A percentile compares a stretch with the other conserved stretches of the same genome.
Evolutionary conservation across 2,888 invertebrate species (phyloP).

Genomic region (Synergus japonicus): DNA sequence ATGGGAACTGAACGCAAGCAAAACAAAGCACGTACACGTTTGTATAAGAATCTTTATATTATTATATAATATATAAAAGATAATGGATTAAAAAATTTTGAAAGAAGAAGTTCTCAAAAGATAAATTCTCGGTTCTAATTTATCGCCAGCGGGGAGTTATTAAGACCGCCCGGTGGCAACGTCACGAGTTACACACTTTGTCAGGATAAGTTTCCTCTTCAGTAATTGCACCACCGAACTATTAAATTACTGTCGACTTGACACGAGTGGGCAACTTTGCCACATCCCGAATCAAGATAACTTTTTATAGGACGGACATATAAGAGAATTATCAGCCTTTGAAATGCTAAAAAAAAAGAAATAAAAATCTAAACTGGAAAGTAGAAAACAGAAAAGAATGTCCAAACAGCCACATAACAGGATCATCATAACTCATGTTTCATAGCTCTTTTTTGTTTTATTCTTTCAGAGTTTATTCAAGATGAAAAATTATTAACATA

Average conservation of each 20-base stretch:
- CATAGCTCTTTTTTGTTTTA: too few species aligned
- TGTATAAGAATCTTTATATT: too few species aligned
- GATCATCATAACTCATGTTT: too few species aligned
- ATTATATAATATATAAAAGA: too few species aligned
- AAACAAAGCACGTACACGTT: background rate
- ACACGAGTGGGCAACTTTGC: conserved; percentile 50
- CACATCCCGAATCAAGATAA: conserved; percentile 41
- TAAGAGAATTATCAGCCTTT: background rate
- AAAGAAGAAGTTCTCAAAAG: background rate
- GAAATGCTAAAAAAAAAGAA: background rate
- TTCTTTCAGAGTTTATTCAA: too few species aligned
- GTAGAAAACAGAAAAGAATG: background rate
- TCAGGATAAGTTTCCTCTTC: conserved; percentile 63
- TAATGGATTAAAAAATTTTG: background rate
- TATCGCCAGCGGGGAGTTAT: conserved; percentile 22
- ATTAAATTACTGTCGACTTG: conserved; percentile 62
- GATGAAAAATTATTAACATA: too few species aligned
- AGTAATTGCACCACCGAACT: conserved; percentile 64
- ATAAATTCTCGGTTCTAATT: conserved; percentile 5
- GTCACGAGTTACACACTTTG: conserved; percentile 64
- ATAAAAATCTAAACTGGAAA: background rate
- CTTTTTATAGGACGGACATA: conserved; percentile 22
- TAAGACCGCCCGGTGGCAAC: conserved; percentile 36
- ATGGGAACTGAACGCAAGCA: background rate
- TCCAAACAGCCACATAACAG: background rate